Evolutionary conservation across 2,113 vertebrate genomes (phyloP).

Genomic region (Silurus meridionalis): DNA sequence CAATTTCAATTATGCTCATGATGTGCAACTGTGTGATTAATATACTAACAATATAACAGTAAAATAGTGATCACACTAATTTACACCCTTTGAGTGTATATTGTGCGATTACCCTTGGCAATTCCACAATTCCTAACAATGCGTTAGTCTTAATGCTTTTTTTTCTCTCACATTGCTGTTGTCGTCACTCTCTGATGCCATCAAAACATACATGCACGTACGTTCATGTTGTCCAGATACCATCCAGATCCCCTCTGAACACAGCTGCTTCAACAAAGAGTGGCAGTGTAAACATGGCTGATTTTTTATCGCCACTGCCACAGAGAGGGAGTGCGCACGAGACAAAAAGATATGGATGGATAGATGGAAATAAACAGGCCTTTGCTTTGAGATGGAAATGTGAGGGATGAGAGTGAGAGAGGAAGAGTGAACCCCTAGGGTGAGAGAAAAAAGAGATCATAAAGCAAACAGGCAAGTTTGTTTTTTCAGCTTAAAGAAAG

Average conservation of each 20-base stretch:
- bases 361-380: constrained; percentile 78
- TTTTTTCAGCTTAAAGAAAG: constrained; percentile 43
- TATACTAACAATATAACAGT: background rate
- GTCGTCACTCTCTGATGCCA: constrained; percentile 49
- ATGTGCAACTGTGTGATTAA: background rate
- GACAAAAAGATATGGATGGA: constrained; percentile 51
- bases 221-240: constrained; percentile 57
- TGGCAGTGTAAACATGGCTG: constrained; percentile 51
- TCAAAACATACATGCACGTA: constrained; percentile 54
- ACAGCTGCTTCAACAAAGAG: constrained; percentile 65
- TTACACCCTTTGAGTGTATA: background rate
- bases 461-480: constrained; percentile 39
- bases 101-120: background rate
- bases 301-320: constrained; percentile 54
- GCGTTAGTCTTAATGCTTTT: background rate
- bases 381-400: constrained; percentile 66
- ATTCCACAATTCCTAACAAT: background rate
- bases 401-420: constrained; percentile 58
- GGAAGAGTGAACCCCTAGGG: constrained; percentile 54
- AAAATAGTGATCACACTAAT: background rate
- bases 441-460: constrained; percentile 34
- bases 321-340: constrained; percentile 20
- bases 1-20: background rate
- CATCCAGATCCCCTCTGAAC: constrained; percentile 54
- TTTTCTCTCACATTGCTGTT: constrained; percentile 14